A percentile compares a stretch with the other conserved stretches of the same genome.
phyloP scores from a whole-genome alignment of 2,113 vertebrate genomes.

The Gymnorhina tibicen region DNA sequence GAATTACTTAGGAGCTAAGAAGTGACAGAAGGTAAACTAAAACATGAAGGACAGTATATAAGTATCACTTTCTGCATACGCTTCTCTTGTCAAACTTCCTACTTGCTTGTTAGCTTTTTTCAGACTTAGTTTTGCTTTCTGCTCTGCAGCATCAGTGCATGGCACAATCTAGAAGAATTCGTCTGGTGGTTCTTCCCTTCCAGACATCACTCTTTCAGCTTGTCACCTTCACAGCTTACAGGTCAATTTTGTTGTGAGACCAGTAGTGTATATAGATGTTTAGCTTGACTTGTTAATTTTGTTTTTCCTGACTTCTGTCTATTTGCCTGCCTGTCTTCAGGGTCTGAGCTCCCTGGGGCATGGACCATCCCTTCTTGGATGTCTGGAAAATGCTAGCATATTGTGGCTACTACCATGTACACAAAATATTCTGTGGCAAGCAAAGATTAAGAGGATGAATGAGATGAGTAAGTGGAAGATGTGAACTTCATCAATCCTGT shows the following conservation, averaged over 20 bases:
- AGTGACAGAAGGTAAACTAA: neutral
- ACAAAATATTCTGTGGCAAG: neutral
- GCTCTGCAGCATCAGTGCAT: neutral
- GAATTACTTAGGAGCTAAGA: neutral
- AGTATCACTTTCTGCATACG: neutral
- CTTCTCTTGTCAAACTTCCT: neutral
- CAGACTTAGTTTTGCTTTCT: neutral
- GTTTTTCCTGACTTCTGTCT: neutral
- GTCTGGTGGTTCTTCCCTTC: neutral
- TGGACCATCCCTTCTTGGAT: neutral
- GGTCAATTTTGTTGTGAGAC: neutral
- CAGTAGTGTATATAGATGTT: neutral
- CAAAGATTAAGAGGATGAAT: neutral
- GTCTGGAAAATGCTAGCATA: neutral
- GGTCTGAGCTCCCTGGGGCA: neutral
- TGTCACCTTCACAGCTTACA: neutral
- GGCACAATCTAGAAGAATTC: neutral
- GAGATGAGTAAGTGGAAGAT: neutral
- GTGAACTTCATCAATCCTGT: neutral
- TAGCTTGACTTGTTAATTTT: neutral
- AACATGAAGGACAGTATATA: neutral
- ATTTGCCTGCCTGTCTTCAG: neutral
- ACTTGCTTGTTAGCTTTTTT: neutral
- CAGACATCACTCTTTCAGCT: neutral
- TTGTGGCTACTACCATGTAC: neutral